These are phyloP conservation scores for Patiria pectinifera DNA, from an alignment of 53 echinoderm and acorn worm genomes.

Conservation along the genomic window DNA sequence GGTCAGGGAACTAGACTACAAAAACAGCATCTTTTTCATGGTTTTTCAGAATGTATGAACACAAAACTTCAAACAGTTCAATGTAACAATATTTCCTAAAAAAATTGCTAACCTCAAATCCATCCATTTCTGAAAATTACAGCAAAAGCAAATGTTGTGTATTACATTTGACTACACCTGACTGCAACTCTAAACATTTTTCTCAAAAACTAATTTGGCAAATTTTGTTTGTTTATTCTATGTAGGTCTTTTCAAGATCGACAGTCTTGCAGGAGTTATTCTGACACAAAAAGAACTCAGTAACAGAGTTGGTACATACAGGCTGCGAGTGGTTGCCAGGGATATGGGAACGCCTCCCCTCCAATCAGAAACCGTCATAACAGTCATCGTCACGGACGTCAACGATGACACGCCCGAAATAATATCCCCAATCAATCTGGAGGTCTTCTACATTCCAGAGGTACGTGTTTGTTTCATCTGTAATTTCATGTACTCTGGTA, in stretches of 20 bases:
- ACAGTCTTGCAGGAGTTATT: conserved; percentile 25
- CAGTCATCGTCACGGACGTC: conserved; percentile 73
- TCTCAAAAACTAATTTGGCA: not conserved
- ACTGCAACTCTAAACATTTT: too few relatives aligned
- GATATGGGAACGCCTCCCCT: conserved; percentile 60
- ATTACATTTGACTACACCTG: too few relatives aligned
- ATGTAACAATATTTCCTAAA: too few relatives aligned
- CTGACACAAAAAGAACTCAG: conserved; percentile 6
- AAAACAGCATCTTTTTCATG: too few relatives aligned
- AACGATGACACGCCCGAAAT: conserved; percentile 78
- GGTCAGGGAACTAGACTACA: too few relatives aligned
- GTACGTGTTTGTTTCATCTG: not conserved
- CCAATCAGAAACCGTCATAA: conserved; percentile 1
- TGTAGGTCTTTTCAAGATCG: conserved; percentile 40
- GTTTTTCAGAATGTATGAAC: too few relatives aligned
- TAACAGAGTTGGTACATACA: conserved; percentile 42
- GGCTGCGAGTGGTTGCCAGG: conserved; percentile 36
- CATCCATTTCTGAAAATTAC: too few relatives aligned
- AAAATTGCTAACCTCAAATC: too few relatives aligned
- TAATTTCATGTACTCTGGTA: not conserved
- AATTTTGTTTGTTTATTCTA: not conserved
- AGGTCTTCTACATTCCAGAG: conserved; percentile 50
- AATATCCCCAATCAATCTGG: conserved; percentile 39
- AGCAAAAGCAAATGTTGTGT: too few relatives aligned
- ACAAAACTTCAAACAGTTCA: too few relatives aligned